Conservation (phyloP, 2,113 vertebrate genomes). For the Chloropsis hardwickii region DNA sequence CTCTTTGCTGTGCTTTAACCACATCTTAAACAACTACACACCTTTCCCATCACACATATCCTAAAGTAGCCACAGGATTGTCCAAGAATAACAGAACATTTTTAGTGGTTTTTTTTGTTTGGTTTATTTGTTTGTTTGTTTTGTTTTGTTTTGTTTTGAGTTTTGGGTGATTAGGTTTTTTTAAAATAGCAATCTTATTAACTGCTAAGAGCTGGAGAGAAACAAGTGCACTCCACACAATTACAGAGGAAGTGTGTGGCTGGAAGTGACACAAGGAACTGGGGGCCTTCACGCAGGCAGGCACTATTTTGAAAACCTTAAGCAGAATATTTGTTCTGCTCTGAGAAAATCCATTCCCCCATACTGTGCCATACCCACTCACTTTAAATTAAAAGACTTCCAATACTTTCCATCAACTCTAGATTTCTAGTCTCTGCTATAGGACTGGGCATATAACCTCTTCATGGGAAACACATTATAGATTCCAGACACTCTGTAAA, state of each 20-base stretch:
- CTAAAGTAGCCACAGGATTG: not conserved
- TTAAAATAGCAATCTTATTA: not conserved
- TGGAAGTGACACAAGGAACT: slow-evolving; percentile 1
- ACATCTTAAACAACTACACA: not conserved
- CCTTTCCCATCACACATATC: not conserved
- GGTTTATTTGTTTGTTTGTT: not conserved
- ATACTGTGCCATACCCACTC: not conserved
- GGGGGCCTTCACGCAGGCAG: not conserved
- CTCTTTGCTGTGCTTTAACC: not conserved
- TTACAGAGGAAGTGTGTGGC: not conserved
- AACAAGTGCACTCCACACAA: not conserved
- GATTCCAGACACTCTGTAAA: not conserved
- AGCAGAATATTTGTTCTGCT: not conserved
- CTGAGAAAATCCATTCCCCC: slow-evolving; percentile 17
- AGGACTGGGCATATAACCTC: not conserved
- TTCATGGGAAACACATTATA: not conserved
- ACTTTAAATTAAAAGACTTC: not conserved
- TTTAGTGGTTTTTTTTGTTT: not conserved
- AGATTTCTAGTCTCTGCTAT: not conserved
- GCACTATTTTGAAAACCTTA: slow-evolving; percentile 29
- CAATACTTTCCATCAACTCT: not conserved
- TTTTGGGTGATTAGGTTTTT: not conserved
- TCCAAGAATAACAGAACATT: not conserved
- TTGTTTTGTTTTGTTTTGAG: not conserved
- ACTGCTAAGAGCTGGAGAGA: not conserved